phyloP scores from a whole-genome alignment of 2,888 invertebrate genomes.

The Drosophila quinaria region DNA sequence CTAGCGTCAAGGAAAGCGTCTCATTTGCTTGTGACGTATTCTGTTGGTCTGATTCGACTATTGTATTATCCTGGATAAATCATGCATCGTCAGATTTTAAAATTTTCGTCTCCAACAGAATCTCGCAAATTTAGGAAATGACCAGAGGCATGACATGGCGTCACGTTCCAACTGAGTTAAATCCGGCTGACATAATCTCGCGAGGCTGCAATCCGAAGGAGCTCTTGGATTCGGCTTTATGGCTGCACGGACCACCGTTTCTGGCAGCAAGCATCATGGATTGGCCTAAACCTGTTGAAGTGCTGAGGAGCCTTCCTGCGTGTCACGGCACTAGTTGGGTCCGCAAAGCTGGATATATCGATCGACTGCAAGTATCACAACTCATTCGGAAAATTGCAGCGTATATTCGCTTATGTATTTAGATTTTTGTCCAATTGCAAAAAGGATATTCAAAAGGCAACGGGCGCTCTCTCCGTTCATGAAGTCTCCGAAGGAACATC shows the following conservation, averaged over 20 bases:
- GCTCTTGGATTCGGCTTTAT: no score
- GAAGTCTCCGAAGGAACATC: no score
- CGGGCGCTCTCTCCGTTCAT: neutral
- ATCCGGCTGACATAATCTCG: no score
- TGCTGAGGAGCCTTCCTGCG: no score
- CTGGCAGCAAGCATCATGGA: no score
- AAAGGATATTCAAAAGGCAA: neutral
- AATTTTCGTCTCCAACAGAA: slow-evolving; percentile 24
- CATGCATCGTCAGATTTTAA: slow-evolving; percentile 16
- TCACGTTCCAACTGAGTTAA: no score
- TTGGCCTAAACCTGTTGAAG: no score
- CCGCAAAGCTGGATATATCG: neutral
- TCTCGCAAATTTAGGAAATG: slow-evolving; percentile 14
- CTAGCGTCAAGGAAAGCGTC: no score
- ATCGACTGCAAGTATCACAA: neutral
- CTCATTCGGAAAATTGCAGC: neutral
- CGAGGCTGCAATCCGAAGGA: no score
- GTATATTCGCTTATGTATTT: neutral
- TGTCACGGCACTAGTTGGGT: no score
- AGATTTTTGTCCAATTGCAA: neutral
- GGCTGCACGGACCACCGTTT: no score
- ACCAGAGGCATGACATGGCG: slow-evolving; percentile 1
- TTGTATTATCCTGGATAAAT: slow-evolving; percentile 14
- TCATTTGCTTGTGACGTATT: no score
- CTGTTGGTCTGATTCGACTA: slow-evolving; percentile 12